These are phyloP conservation scores for Cheiracanthium punctorium DNA, from an alignment of 2,888 invertebrate genomes.

Conservation along the genomic window DNA sequence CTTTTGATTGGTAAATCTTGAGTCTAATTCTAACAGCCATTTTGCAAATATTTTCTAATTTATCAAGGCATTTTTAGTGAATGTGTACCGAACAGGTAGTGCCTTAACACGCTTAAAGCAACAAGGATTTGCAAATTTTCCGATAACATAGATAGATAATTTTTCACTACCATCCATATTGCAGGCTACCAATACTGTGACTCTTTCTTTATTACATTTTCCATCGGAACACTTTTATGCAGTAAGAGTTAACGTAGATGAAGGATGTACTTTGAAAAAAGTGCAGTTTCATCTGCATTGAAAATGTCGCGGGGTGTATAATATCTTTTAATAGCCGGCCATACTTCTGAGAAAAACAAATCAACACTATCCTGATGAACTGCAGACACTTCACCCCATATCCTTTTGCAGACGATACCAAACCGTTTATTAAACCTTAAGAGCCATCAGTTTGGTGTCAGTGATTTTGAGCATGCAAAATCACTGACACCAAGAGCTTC, in stretches of 20 bases:
- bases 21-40: not conserved
- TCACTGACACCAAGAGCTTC: not conserved
- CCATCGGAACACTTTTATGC: slow-evolving; percentile 6
- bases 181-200: slow-evolving; percentile 15
- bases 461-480: too few relatives aligned
- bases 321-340: not conserved
- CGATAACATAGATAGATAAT: slow-evolving; percentile 2
- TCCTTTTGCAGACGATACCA: not conserved
- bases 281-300: not conserved
- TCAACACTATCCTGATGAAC: not conserved
- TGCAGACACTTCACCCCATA: not conserved
- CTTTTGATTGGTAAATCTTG: not conserved
- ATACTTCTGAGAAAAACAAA: not conserved
- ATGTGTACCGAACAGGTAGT: slow-evolving; percentile 8
- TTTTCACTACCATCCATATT: slow-evolving; percentile 19
- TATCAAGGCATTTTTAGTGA: slow-evolving; percentile 9
- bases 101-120: slow-evolving; percentile 15
- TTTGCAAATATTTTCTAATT: not conserved
- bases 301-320: not conserved
- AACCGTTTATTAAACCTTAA: not conserved
- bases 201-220: slow-evolving; percentile 22
- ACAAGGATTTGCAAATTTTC: slow-evolving; percentile 6
- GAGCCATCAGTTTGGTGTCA: not conserved
- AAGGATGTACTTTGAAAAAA: not conserved
- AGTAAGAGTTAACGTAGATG: not conserved